Conservation (phyloP, 2,888 invertebrate species). For the Orthosia gothica region DNA sequence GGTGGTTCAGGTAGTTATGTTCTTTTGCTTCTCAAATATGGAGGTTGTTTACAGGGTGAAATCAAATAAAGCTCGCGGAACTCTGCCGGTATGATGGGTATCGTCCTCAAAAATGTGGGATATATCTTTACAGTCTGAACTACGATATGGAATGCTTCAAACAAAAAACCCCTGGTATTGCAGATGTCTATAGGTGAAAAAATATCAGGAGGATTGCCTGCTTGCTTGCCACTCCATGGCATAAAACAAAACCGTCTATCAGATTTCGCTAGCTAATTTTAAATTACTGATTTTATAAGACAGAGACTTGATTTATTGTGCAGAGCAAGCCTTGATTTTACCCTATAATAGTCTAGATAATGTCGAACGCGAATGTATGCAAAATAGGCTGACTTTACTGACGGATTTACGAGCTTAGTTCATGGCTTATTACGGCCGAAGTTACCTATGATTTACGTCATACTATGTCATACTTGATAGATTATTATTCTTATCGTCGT, state of each 20-base stretch:
- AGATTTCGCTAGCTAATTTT: too few species aligned
- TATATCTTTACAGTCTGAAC: too few species aligned
- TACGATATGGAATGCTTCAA: too few species aligned
- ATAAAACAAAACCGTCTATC: too few species aligned
- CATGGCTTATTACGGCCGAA: constrained; percentile 48
- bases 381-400: constrained; percentile 17
- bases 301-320: not conserved
- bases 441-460: constrained; percentile 2
- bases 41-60: not conserved
- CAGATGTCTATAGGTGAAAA: too few species aligned
- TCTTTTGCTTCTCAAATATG: not conserved
- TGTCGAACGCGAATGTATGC: not conserved
- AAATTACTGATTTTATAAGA: too few species aligned
- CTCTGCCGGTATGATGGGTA: too few species aligned
- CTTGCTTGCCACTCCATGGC: too few species aligned
- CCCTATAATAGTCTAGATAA: constrained; percentile 39
- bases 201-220: too few species aligned
- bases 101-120: too few species aligned
- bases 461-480: constrained; percentile 2
- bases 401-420: constrained; percentile 55
- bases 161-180: too few species aligned
- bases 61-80: not conserved
- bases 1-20: constrained; percentile 5
- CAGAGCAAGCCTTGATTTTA: not conserved
- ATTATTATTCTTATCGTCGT: constrained; percentile 3